A percentile compares a stretch with the other conserved stretches of the same genome.
Evolutionary conservation across 64 coral and sea anemone genomes (phyloP).

Genomic region (Montipora capricornis): DNA sequence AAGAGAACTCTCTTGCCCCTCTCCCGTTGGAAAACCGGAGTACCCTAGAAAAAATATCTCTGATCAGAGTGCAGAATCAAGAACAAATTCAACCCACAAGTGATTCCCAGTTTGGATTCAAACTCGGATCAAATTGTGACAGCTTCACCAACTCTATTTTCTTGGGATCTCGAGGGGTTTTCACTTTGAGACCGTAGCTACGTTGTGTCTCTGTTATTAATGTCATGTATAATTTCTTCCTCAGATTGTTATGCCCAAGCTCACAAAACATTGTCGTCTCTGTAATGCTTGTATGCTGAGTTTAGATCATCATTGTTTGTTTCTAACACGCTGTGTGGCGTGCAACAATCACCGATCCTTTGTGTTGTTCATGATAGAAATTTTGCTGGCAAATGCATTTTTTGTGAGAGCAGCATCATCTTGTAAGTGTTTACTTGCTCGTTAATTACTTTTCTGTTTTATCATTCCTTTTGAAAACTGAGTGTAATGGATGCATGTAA

Average conservation of each 20-base stretch:
- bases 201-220: neutral
- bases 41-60: too few relatives aligned
- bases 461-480: too few relatives aligned
- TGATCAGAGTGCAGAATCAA: too few relatives aligned
- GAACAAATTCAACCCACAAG: too few relatives aligned
- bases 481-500: too few relatives aligned
- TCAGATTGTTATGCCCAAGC: conserved; percentile 73
- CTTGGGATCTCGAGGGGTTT: too few relatives aligned
- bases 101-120: too few relatives aligned
- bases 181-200: neutral
- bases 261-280: conserved; percentile 88
- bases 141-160: too few relatives aligned
- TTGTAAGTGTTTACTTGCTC: conserved; percentile 68
- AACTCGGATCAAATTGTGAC: too few relatives aligned
- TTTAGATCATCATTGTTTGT: conserved; percentile 96
- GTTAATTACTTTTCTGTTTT: too few relatives aligned
- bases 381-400: conserved; percentile 69
- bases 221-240: neutral
- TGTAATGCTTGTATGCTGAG: conserved; percentile 78
- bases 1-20: too few relatives aligned
- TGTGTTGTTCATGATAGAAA: conserved; percentile 64
- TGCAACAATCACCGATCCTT: conserved; percentile 90
- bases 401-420: conserved; percentile 78
- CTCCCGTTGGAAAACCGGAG: too few relatives aligned
- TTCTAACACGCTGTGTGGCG: conserved; percentile 89